Base-by-base conservation (phyloP, 2,888 invertebrate genomes). In the Tolmerus cingulatus region DNA sequence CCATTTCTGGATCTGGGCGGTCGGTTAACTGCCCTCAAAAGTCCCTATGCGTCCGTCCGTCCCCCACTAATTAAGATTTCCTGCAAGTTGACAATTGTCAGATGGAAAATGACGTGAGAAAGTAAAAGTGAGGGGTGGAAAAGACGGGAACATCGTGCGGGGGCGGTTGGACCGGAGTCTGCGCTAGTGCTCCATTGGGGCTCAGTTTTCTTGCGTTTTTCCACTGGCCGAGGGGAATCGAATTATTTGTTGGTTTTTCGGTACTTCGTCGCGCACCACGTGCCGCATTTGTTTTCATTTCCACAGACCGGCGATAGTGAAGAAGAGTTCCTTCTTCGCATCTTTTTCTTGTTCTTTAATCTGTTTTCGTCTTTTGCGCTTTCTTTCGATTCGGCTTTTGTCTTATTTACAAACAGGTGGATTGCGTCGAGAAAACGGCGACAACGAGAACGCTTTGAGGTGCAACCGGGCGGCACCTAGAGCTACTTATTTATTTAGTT, bases 81-180 rank as follows among this genome's bases (percentile, higher is more conserved):
- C 85, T 85, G 85, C 85, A 46, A 85, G 74, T 74, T 74, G 74
- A 74, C 85, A 74, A 85, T 74, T 74, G 85, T 85, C 85, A 85
- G 43, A 85, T 85, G 74, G 55, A 74, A 85, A 85, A 85, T 85
- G 74, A 85, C 85, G 74, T 85, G 85, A 85, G 85, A 85, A 85
- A 85, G 51, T 85, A 85, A 85, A 85, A 85, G 85, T 85, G 43
- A 14, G 66, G 43, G 16, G 2, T 12, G 40, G 40, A 66, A 19
- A 27, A 27, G 74, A 85, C 12, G 51, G 51, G 51, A 51, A 19
- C 19, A 51, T 23, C 5, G 66, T 9, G 19, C 66, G 66, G 66
- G 66, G 66, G 23, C 12, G 66, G 66, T 40, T 55, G 37, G 16
- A 23, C 14, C 40, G 37, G 37, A 16, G 43, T 14, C 46, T 46